Percentiles rank a stretch among this genome's conserved stretches.
Conservation (phyloP, 2,888 invertebrate genomes). For the Homarus gammarus region DNA sequence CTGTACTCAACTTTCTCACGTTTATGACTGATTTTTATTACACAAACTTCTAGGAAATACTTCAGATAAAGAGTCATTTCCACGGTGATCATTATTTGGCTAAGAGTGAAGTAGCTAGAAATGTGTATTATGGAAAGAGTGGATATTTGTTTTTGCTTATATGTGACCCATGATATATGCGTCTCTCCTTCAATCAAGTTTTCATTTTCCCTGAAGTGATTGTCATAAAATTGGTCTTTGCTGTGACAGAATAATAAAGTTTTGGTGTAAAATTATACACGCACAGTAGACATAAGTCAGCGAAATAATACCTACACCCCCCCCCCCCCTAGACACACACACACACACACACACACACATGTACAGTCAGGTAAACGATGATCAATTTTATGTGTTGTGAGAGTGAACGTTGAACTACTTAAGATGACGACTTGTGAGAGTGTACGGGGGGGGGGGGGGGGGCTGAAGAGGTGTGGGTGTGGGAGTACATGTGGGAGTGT, state of each 20-base stretch:
- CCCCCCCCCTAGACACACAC: too few relatives aligned
- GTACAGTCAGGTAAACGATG: too few relatives aligned
- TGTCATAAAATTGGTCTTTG: too few relatives aligned
- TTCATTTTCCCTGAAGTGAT: background rate
- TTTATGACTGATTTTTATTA: constrained; percentile 5
- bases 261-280: background rate
- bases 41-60: background rate
- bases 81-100: background rate
- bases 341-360: too few relatives aligned
- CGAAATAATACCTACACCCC: too few relatives aligned
- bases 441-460: too few relatives aligned
- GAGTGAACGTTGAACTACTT: too few relatives aligned
- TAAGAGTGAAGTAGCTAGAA: background rate
- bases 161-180: background rate
- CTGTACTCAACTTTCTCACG: too few relatives aligned
- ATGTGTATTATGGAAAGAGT: background rate
- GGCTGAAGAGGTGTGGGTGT: too few relatives aligned
- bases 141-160: background rate
- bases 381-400: too few relatives aligned
- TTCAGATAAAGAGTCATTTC: background rate
- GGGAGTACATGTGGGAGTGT: background rate
- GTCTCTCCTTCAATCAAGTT: background rate
- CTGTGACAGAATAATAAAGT: background rate
- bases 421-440: too few relatives aligned
- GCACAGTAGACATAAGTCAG: too few relatives aligned